Percentiles rank a stretch among this genome's conserved stretches.
These are phyloP conservation scores for Ophonus ardosiacus DNA, from an alignment of 2,888 invertebrate species.

Conservation along the genomic window DNA sequence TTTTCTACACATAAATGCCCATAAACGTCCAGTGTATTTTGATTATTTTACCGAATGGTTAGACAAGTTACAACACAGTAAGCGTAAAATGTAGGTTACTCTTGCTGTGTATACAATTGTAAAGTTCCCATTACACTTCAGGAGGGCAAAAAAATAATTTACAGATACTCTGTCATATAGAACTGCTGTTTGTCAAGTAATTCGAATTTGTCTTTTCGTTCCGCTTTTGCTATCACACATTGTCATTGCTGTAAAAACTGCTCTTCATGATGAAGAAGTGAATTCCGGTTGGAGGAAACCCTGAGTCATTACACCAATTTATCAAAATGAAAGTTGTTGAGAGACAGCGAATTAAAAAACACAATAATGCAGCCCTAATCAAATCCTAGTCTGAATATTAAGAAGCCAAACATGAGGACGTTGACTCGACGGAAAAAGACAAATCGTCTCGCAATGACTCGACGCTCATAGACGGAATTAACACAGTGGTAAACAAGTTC, in stretches of 20 bases:
- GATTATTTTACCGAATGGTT: no score
- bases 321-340: slow-evolving; percentile 6
- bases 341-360: not conserved
- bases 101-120: no score
- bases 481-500: slow-evolving; percentile 61
- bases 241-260: not conserved
- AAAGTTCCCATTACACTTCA: no score
- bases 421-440: slow-evolving; percentile 43
- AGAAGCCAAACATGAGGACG: slow-evolving; percentile 38
- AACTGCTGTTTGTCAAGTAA: no score
- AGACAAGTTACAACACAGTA: no score
- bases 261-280: not conserved
- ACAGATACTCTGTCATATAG: no score
- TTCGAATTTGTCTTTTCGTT: not conserved
- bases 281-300: not conserved
- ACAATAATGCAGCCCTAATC: slow-evolving; percentile 24
- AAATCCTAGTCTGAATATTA: slow-evolving; percentile 22
- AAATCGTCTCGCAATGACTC: slow-evolving; percentile 54
- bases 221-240: not conserved
- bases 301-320: not conserved
- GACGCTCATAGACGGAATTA: slow-evolving; percentile 51
- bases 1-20: no score
- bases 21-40: no score
- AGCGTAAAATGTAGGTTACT: no score
- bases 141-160: no score